Evolutionary conservation across 2,888 invertebrate genomes (phyloP).

Genomic region (Laspeyria flexula): DNA sequence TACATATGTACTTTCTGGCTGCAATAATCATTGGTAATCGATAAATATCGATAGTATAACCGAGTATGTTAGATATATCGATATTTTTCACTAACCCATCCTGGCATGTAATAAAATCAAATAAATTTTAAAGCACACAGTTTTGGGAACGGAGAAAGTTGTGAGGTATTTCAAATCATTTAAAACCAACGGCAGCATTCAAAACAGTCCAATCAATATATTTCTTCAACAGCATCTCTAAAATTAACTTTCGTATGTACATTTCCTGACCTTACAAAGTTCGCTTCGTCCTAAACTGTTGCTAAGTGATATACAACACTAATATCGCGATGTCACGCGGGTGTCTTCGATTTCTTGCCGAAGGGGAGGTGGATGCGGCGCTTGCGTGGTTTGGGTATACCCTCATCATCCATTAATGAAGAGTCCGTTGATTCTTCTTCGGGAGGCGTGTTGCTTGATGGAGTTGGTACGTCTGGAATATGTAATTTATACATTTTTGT

Average conservation of each 20-base stretch:
- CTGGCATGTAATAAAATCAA: too few relatives aligned
- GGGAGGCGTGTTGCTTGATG: conserved; percentile 71
- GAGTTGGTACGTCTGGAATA: conserved; percentile 57
- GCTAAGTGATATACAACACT: neutral
- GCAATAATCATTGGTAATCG: too few relatives aligned
- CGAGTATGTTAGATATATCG: too few relatives aligned
- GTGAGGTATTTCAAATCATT: too few relatives aligned
- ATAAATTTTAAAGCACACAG: too few relatives aligned
- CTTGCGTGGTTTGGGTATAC: conserved; percentile 81
- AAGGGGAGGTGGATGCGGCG: conserved; percentile 89
- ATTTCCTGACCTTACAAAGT: conserved; percentile 4
- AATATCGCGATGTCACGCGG: conserved; percentile 69
- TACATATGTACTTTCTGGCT: too few relatives aligned
- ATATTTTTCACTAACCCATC: too few relatives aligned
- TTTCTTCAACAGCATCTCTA: neutral
- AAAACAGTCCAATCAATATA: too few relatives aligned
- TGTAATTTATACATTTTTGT: too few relatives aligned
- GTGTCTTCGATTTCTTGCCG: conserved; percentile 85
- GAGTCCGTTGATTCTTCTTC: conserved; percentile 92
- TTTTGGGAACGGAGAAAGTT: too few relatives aligned
- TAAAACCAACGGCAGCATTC: too few relatives aligned
- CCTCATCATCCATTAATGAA: conserved; percentile 88
- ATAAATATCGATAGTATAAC: too few relatives aligned
- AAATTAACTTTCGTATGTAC: neutral
- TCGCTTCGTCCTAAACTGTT: conserved; percentile 9